phyloP scores from a whole-genome alignment of 1,140 invertebrate species.

The Dryas iulia region DNA sequence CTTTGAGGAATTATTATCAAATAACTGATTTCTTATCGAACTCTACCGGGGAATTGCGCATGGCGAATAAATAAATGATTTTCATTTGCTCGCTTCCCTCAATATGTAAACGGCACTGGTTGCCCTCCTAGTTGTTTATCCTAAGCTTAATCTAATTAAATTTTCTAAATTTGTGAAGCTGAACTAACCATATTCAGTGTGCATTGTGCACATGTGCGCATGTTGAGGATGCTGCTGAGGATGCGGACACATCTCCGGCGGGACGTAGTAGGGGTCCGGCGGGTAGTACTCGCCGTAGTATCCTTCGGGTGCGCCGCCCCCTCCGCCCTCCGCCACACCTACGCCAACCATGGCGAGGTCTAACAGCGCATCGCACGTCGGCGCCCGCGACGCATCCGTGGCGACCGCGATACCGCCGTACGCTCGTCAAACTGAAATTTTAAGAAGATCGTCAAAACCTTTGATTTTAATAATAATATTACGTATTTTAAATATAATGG shows the following conservation, averaged over 20 bases:
- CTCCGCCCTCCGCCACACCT: conserved; percentile 67
- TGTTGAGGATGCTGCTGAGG: conserved; percentile 74
- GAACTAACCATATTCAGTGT: conserved; percentile 69
- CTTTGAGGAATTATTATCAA: too few relatives aligned
- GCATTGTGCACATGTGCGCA: conserved; percentile 76
- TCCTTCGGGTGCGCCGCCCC: conserved; percentile 50
- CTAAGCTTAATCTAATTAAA: too few relatives aligned
- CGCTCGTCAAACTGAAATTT: conserved; percentile 58
- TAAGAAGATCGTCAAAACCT: conserved; percentile 2
- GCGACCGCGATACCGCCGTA: conserved; percentile 38
- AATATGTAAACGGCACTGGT: too few relatives aligned
- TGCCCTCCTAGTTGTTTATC: too few relatives aligned
- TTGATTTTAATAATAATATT: background rate
- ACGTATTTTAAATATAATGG: background rate
- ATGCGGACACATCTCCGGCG: conserved; percentile 73
- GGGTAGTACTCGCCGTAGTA: conserved; percentile 78
- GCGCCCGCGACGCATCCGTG: conserved; percentile 56
- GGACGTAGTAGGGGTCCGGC: conserved; percentile 71
- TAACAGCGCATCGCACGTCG: conserved; percentile 65
- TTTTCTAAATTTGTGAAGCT: too few relatives aligned
- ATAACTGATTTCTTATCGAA: too few relatives aligned
- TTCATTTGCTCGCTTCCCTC: too few relatives aligned
- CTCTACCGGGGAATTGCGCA: too few relatives aligned
- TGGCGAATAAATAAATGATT: too few relatives aligned
- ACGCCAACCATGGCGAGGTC: conserved; percentile 61